phyloP scores from a whole-genome alignment of 2,113 vertebrate species.

The Halcyon senegalensis region DNA sequence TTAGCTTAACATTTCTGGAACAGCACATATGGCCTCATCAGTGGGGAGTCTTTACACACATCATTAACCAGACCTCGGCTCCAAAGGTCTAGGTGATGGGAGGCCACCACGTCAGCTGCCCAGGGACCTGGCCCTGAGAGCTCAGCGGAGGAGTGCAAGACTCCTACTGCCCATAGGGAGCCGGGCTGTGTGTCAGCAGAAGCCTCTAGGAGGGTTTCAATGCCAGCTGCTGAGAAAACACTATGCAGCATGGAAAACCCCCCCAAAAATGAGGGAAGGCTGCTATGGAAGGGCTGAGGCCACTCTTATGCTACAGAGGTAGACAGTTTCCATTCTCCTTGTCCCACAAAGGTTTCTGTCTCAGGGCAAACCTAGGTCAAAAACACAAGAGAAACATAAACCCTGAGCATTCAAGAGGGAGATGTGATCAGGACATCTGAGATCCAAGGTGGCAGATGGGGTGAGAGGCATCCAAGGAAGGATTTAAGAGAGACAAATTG shows the following conservation, averaged over 20 bases:
- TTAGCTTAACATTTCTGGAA: slow-evolving; percentile 1
- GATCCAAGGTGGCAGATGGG: rapidly evolving
- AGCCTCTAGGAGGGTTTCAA: not conserved
- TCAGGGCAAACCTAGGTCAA: not conserved
- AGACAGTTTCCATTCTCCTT: not conserved
- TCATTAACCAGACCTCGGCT: not conserved
- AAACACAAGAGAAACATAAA: not conserved
- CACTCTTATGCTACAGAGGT: rapidly evolving
- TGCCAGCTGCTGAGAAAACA: not conserved
- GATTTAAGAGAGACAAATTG: not conserved
- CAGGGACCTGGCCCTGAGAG: not conserved
- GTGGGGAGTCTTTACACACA: not conserved
- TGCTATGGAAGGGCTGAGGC: not conserved
- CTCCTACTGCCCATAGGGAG: not conserved
- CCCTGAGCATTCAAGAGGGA: not conserved
- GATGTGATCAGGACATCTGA: not conserved
- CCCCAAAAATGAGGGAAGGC: not conserved
- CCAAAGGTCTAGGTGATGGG: not conserved
- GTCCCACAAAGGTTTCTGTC: not conserved
- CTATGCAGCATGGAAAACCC: not conserved
- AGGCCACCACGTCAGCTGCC: not conserved
- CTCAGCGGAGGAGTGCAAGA: not conserved
- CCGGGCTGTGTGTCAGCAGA: not conserved
- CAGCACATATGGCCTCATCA: not conserved
- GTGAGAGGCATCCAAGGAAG: rapidly evolving